Conservation (phyloP, 2,888 invertebrate species). For the Polymixis lichenea region DNA sequence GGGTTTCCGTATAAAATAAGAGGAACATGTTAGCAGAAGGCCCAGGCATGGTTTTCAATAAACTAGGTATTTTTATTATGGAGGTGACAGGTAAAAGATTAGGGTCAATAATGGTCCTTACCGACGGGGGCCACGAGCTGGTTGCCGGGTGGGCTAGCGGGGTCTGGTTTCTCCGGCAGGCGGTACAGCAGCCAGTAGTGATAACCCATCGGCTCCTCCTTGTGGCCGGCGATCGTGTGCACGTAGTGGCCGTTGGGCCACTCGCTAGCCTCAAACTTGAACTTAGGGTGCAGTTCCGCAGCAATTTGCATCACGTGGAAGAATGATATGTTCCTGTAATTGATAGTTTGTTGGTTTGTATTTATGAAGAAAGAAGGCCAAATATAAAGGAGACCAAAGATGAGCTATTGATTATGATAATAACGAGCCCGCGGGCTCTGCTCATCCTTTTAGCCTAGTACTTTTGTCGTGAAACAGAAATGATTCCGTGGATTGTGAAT, state of each 20-base stretch:
- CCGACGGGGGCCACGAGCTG: conserved; percentile 97
- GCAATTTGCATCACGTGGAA: conserved; percentile 96
- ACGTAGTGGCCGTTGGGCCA: conserved; percentile 98
- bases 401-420: background rate
- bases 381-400: too few relatives aligned
- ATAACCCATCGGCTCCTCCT: conserved; percentile 95
- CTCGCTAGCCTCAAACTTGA: conserved; percentile 95
- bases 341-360: background rate
- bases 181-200: conserved; percentile 97
- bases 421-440: background rate
- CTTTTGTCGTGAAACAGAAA: background rate
- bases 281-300: conserved; percentile 94
- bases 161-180: conserved; percentile 95
- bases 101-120: conserved; percentile 80
- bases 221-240: conserved; percentile 95
- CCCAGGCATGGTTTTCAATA: background rate
- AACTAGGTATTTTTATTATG: too few relatives aligned
- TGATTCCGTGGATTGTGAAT: background rate
- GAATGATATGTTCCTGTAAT: conserved; percentile 91
- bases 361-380: background rate
- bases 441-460: conserved; percentile 2
- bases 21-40: background rate
- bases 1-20: background rate
- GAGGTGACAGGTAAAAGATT: background rate
- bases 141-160: conserved; percentile 95